phyloP scores from a whole-genome alignment of 1,140 invertebrate genomes.

The Acromyrmex charruanus region DNA sequence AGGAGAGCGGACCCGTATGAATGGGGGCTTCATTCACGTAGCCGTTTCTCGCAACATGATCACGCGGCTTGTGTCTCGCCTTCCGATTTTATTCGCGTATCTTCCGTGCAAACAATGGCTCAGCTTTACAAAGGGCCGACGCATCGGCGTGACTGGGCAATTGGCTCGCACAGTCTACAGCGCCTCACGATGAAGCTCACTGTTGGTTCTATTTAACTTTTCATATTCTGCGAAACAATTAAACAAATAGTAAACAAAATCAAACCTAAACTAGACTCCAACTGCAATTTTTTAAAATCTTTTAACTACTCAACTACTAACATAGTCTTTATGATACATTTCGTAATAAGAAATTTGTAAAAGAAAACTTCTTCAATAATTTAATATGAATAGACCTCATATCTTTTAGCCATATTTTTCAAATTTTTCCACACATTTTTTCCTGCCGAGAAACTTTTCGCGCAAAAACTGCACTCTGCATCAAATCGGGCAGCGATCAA shows the following conservation, averaged over 20 bases:
- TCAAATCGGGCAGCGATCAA: constrained; percentile 27
- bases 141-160: not conserved
- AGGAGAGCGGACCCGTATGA: constrained; percentile 75
- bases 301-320: not conserved
- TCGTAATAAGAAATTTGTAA: not conserved
- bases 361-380: not conserved
- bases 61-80: constrained; percentile 19
- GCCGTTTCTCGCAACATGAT: constrained; percentile 56
- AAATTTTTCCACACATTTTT: not conserved
- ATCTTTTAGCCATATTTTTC: not conserved
- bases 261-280: not conserved
- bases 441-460: no score
- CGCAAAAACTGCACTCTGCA: not conserved
- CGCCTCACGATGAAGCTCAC: not conserved
- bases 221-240: no score
- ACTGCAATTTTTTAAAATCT: not conserved
- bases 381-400: no score
- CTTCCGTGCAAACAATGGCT: constrained; percentile 54
- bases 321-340: not conserved
- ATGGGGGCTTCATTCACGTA: constrained; percentile 80
- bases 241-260: no score
- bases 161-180: not conserved
- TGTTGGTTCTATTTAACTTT: not conserved
- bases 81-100: constrained; percentile 40
- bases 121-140: constrained; percentile 23